Percentiles rank a stretch among this genome's conserved stretches.
These are phyloP conservation scores for Egretta garzetta DNA, from an alignment of 2,113 vertebrate species.

Conservation along the genomic window DNA sequence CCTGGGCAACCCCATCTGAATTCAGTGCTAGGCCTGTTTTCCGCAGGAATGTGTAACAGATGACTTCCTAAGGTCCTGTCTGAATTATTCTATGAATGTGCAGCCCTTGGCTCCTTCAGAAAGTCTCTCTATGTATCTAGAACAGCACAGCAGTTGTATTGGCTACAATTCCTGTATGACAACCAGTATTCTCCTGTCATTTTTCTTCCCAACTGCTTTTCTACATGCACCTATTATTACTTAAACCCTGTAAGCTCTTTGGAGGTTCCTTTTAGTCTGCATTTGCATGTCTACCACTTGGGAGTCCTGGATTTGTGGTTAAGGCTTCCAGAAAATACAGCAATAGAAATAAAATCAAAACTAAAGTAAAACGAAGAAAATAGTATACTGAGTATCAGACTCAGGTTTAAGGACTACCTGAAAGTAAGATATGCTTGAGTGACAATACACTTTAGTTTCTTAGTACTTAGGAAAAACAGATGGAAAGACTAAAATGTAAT, in stretches of 20 bases:
- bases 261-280: neutral
- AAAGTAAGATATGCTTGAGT: neutral
- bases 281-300: neutral
- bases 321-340: neutral
- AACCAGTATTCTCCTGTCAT: neutral
- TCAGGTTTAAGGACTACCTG: neutral
- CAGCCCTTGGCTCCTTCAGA: neutral
- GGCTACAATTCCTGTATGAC: neutral
- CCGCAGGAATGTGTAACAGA: neutral
- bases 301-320: neutral
- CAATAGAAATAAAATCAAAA: neutral
- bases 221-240: neutral
- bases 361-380: neutral
- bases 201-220: neutral
- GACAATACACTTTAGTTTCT: neutral
- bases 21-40: neutral
- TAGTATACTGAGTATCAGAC: neutral
- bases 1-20: neutral
- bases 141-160: neutral
- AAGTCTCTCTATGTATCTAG: neutral
- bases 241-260: neutral
- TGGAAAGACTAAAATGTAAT: neutral
- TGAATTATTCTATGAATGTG: neutral
- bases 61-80: neutral
- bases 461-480: neutral